Conservation (phyloP, 1,140 invertebrate species). For the Drosophila micromelanica region DNA sequence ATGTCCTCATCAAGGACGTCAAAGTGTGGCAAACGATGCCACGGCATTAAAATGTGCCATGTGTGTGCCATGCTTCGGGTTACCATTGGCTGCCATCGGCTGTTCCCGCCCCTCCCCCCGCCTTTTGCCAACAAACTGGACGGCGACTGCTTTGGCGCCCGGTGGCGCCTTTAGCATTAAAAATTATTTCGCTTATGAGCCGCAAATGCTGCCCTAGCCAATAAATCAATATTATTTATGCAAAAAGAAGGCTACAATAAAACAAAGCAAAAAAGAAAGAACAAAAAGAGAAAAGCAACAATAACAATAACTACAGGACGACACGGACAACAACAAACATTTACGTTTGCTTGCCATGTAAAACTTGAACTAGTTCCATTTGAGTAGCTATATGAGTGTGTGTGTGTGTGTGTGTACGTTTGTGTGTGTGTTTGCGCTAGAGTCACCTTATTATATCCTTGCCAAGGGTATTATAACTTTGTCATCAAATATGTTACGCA, state of each 20-base stretch:
- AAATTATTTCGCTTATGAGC: slow-evolving; percentile 73
- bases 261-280: neutral
- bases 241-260: slow-evolving; percentile 50
- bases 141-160: slow-evolving; percentile 4
- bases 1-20: slow-evolving; percentile 27
- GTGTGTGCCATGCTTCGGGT: slow-evolving; percentile 33
- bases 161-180: slow-evolving; percentile 57
- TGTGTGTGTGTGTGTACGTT: slow-evolving; percentile 14
- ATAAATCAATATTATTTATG: slow-evolving; percentile 83
- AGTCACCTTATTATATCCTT: slow-evolving; percentile 12
- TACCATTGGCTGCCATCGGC: slow-evolving; percentile 28
- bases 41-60: slow-evolving; percentile 39
- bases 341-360: slow-evolving; percentile 52
- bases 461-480: neutral
- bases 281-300: slow-evolving; percentile 8
- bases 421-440: slow-evolving; percentile 8
- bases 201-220: slow-evolving; percentile 73
- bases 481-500: neutral
- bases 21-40: slow-evolving; percentile 11
- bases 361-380: slow-evolving; percentile 71
- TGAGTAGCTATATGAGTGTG: slow-evolving; percentile 5
- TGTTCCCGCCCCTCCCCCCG: neutral
- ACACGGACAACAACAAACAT: slow-evolving; percentile 35
- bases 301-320: slow-evolving; percentile 12
- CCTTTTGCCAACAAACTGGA: slow-evolving; percentile 5